Evolutionary conservation across 2,113 vertebrate genomes (phyloP), one percentile per base, ranked within the genome.

Genomic region (Elanoides forficatus): DNA sequence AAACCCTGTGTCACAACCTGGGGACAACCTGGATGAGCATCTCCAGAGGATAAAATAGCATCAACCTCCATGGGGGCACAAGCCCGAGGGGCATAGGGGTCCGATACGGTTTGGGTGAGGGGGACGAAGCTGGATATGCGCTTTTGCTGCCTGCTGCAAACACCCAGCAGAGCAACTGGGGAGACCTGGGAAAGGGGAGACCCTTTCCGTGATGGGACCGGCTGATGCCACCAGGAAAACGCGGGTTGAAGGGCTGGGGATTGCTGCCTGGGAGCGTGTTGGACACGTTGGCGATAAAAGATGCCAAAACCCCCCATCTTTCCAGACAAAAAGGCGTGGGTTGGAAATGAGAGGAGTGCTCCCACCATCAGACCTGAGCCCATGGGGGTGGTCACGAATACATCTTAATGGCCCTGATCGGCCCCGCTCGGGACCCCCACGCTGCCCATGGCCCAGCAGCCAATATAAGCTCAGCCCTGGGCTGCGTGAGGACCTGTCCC

Each of bases 241-340:
- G 4, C 13, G 58, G 29, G 47, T 4, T 20, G 40, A 63, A 68
- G 60, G 55, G 43, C 20, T 75, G 62, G 10, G 25, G 10, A 1
- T 12, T 52, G 40, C 45, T 55, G 45, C 21, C n/a, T 0, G 1
- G 45, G 52, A 34, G 22, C 0, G 0, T 5, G 19, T 42, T 42
- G 58, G 65, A 32, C 18, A 26, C 1, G 0, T 5, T 16, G 53
- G 30, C 8, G 22, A 65, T 14, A 27, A 52, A 83, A 88, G 50
- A 11, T 18, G 15, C 21, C 43, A 13, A 63, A 68, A 10, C 2
- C 1, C 0, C 10, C 3, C 1, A 19, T 27, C 30, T 74, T 75
- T 63, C 13, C 18, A 36, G 19, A n/a, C 15, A 42, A 60, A 75
- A 71, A 38, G 18, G 3, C 7, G 3, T 16, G 30, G 11, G 16